phyloP scores from a whole-genome alignment of 2,888 invertebrate genomes.

The Erebia epiphron region DNA sequence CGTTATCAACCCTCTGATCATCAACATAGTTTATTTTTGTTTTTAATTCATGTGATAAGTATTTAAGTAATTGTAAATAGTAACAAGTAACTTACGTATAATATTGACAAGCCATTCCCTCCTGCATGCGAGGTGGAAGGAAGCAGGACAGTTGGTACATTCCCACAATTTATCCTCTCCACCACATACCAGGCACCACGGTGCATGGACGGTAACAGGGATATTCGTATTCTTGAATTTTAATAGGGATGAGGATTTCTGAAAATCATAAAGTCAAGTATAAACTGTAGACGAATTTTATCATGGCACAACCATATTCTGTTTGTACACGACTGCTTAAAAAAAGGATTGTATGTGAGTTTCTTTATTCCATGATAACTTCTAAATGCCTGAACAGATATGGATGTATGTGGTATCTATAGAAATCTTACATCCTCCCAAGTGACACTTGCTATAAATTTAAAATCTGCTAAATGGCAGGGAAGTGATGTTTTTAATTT shows the following conservation, averaged over 20 bases:
- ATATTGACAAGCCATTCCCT: slow-evolving; percentile 68
- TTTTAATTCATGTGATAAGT: not conserved
- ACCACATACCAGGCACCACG: slow-evolving; percentile 74
- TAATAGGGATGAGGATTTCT: not conserved
- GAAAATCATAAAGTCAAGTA: slow-evolving; percentile 2
- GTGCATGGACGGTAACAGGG: slow-evolving; percentile 54
- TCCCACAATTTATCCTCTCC: slow-evolving; percentile 51
- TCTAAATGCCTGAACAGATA: too few species aligned
- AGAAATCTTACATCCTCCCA: too few species aligned
- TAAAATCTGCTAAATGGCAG: too few species aligned
- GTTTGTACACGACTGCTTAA: too few species aligned
- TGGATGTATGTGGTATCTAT: too few species aligned
- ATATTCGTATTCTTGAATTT: slow-evolving; percentile 40
- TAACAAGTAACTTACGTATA: slow-evolving; percentile 56
- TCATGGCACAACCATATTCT: too few species aligned
- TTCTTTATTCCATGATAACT: too few species aligned
- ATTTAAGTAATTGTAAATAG: not conserved
- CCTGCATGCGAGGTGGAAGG: slow-evolving; percentile 65
- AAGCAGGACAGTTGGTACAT: slow-evolving; percentile 65
- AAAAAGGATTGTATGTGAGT: too few species aligned
- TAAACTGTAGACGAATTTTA: too few species aligned
- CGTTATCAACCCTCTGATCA: too few species aligned
- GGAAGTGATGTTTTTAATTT: too few species aligned
- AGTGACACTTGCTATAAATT: too few species aligned
- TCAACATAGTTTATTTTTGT: not conserved